Conservation (phyloP, 2,113 vertebrate genomes). For the Penelope pileata region DNA sequence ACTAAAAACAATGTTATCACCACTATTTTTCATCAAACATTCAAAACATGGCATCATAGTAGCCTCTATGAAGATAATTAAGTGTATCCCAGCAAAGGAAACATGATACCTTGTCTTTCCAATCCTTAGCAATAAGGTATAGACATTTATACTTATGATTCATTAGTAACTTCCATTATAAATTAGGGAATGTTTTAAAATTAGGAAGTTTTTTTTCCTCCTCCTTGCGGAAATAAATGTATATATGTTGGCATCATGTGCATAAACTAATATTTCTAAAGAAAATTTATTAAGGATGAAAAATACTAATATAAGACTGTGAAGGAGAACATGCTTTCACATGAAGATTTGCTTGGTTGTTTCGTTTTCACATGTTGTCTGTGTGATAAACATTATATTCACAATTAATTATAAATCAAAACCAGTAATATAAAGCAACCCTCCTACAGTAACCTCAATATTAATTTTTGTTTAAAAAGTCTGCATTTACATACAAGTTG, state of each 20-base stretch:
- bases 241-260: background rate
- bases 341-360: background rate
- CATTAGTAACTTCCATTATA: background rate
- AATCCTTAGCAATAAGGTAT: background rate
- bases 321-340: background rate
- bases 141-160: background rate
- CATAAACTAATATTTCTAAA: background rate
- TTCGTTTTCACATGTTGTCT: constrained; percentile 43
- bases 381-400: background rate
- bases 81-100: background rate
- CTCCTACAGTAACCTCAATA: constrained; percentile 18
- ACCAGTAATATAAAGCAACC: background rate
- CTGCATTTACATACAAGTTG: constrained; percentile 36
- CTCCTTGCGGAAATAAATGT: background rate
- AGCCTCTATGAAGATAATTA: background rate
- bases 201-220: background rate
- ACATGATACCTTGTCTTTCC: background rate
- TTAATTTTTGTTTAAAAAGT: background rate
- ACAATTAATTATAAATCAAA: constrained; percentile 32
- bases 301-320: background rate
- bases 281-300: background rate
- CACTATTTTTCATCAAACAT: background rate
- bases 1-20: background rate
- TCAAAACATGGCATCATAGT: background rate
- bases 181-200: background rate